Conservation (phyloP, 2,797 vertebrate species). For the Characodon lateralis region DNA sequence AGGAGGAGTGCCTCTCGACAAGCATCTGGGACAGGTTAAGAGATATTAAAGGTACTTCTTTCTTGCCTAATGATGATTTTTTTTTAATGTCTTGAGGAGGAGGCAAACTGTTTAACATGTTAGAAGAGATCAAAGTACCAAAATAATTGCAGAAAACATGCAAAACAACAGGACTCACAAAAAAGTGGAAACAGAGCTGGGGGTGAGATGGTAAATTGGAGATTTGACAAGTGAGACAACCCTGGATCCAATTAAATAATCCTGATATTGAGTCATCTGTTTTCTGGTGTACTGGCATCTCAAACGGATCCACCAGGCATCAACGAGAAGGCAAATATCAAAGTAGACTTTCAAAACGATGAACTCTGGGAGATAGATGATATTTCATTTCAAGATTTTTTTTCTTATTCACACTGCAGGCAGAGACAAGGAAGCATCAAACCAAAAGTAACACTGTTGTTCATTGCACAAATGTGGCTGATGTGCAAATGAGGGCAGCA, state of each 20-base stretch:
- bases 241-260: constrained; percentile 49
- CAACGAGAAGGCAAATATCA: constrained; percentile 28
- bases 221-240: constrained; percentile 54
- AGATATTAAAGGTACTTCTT: constrained; percentile 32
- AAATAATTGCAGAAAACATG: constrained; percentile 19
- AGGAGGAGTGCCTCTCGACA: constrained; percentile 14
- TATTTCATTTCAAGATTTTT: neutral
- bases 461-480: neutral
- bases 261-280: constrained; percentile 59
- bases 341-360: constrained; percentile 14
- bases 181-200: constrained; percentile 28
- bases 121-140: constrained; percentile 36
- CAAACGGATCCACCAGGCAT: constrained; percentile 44
- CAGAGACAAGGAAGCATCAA: neutral
- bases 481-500: neutral
- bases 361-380: neutral
- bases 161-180: constrained; percentile 33
- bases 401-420: neutral
- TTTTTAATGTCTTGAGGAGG: constrained; percentile 31
- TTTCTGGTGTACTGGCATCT: constrained; percentile 20
- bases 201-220: constrained; percentile 13
- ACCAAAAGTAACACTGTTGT: neutral
- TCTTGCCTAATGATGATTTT: constrained; percentile 40
- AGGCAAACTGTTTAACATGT: constrained; percentile 9
- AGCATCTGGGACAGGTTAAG: constrained; percentile 56